A percentile compares a stretch with the other conserved stretches of the same genome.
These are phyloP conservation scores for Physocephala rufipes DNA, from an alignment of 2,888 invertebrate species.

Conservation along the genomic window DNA sequence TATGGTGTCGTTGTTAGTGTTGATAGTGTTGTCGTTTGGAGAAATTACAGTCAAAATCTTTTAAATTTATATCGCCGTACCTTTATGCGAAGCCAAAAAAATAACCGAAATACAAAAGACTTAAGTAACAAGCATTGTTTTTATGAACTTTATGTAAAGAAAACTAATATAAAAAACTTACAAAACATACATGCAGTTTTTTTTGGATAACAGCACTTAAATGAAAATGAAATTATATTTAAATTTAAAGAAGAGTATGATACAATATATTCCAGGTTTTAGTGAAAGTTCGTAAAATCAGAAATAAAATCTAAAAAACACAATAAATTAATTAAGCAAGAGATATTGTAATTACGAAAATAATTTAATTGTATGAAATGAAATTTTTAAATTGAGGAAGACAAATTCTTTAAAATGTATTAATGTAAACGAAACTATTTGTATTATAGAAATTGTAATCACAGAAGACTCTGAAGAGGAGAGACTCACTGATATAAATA, in stretches of 20 bases:
- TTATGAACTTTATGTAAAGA: neutral
- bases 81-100: no score
- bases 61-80: no score
- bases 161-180: neutral
- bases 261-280: no score
- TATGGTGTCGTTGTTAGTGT: no score
- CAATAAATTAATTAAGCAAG: neutral
- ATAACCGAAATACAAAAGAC: neutral
- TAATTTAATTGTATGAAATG: neutral
- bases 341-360: slow-evolving; percentile 2
- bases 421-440: neutral
- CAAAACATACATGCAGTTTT: neutral
- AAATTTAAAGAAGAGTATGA: neutral
- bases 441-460: neutral
- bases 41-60: no score
- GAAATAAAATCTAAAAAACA: slow-evolving; percentile 2
- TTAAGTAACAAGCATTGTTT: neutral
- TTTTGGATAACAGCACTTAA: neutral
- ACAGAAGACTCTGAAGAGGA: no score
- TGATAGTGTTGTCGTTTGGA: no score
- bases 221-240: neutral
- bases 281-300: neutral
- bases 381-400: neutral
- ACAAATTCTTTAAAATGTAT: no score
- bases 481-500: no score